Base-by-base conservation (phyloP, 92 coral and sea anemone species). In the Siderastrea radians region DNA sequence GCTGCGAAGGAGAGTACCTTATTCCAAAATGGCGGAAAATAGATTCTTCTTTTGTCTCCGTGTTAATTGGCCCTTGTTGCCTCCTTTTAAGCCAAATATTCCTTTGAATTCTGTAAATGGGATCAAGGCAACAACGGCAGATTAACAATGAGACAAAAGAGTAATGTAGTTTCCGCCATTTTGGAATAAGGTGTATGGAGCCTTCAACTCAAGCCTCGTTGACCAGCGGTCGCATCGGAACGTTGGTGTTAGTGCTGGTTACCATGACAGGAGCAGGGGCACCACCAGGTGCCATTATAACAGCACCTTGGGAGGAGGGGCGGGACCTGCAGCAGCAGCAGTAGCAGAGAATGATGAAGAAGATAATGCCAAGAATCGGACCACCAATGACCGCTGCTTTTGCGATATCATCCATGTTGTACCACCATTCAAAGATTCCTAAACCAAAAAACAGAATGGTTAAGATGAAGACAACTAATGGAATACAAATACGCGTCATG, bases 391-490 rank as follows among this genome's bases (percentile, higher is more conserved):
- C 50, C 12, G 85, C 86, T 19, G 58, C 91, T 43, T 83, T 72
- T 2, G 49, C 66, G 5, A 6, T 15, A 11, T 59, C 69, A 14
- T 14, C 46, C 81, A 82, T 45, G 6, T 83, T 68, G 19, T 75
- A 58, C 91, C 91, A 91, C 89, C 88, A 91, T 14, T 65, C 85
- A 49, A 91, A 63, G 60, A 91, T 12, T 7, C 94, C 94, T 87
- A 44, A 79, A 44, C 15, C 10, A 47, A 87, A 14, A 1, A 66
- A 66, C 46, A 38, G 26, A 63, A 14, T 63, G n/a, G 6, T 5
- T 5, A 5, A 53, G 57, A 53, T 53, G 10, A 53, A 53, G 10
- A 53, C 1, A 5, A 53, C 57, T 53, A 9, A 53, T 53, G 10
- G 5, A 53, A 53, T 26, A 26, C 38, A 26, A 26, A 26, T 26